phyloP scores from a whole-genome alignment of 2,113 vertebrate species.

The Muscicapa adusta region DNA sequence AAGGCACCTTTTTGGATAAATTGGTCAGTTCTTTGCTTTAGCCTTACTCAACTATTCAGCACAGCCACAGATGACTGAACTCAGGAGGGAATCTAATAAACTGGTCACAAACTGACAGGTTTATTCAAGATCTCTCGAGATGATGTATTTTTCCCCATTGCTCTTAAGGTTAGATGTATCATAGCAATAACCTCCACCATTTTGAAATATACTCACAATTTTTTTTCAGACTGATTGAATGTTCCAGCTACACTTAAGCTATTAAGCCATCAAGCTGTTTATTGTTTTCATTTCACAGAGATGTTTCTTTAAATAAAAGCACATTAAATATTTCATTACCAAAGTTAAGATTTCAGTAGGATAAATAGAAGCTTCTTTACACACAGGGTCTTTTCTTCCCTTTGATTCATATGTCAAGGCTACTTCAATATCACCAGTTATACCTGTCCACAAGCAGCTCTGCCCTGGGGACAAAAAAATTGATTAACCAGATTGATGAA shows the following conservation, averaged over 20 bases:
- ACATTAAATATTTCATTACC: neutral
- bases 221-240: neutral
- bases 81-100: neutral
- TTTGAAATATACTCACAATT: neutral
- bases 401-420: neutral
- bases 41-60: neutral
- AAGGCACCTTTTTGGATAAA: neutral
- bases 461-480: neutral
- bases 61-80: neutral
- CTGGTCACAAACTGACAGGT: neutral
- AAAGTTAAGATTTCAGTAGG: neutral
- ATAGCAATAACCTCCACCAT: neutral
- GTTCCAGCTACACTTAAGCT: neutral
- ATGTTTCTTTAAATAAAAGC: neutral
- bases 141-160: neutral
- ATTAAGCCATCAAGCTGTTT: slow-evolving; percentile 38
- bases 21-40: neutral
- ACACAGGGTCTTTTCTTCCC: neutral
- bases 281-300: slow-evolving; percentile 29
- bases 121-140: neutral
- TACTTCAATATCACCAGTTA: neutral
- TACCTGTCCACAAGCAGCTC: neutral
- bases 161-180: neutral
- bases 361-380: neutral
- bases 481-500: neutral